Conservation (phyloP, 2,113 vertebrate genomes). For the Argyrosomus japonicus region DNA sequence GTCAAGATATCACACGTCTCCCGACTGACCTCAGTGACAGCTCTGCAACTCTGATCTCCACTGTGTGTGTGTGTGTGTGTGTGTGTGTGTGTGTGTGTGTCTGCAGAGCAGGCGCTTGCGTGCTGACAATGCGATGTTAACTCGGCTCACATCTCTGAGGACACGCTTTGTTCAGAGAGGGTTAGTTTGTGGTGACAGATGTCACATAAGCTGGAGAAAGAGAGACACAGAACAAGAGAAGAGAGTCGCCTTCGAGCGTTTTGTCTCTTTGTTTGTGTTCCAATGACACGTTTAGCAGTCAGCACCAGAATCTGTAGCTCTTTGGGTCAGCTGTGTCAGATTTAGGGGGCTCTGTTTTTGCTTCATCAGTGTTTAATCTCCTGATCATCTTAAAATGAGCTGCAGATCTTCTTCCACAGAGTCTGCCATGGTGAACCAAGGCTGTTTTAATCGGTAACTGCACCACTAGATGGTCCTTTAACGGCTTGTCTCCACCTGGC, state of each 20-base stretch:
- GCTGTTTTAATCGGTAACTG: too few relatives aligned
- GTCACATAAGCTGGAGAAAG: constrained; percentile 8
- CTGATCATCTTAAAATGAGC: too few relatives aligned
- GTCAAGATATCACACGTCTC: constrained; percentile 66
- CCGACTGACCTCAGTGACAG: constrained; percentile 56
- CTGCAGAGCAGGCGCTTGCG: not conserved
- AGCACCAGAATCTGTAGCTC: not conserved
- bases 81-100: constrained; percentile 12
- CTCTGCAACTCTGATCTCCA: constrained; percentile 31
- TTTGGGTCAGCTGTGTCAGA: too few relatives aligned
- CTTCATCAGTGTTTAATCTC: too few relatives aligned
- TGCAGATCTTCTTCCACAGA: too few relatives aligned
- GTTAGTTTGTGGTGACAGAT: constrained; percentile 53
- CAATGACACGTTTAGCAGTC: not conserved
- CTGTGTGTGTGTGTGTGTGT: constrained; percentile 15
- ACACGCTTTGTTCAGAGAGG: constrained; percentile 2
- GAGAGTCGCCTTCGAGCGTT: not conserved
- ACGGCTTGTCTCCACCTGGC: too few relatives aligned
- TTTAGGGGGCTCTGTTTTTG: too few relatives aligned
- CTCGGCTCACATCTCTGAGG: constrained; percentile 35
- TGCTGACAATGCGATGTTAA: constrained; percentile 27
- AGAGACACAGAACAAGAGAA: not conserved
- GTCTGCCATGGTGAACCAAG: too few relatives aligned
- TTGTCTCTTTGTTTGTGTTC: fast-evolving
- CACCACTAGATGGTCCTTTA: too few relatives aligned